phyloP scores from a whole-genome alignment of 2,113 vertebrate genomes.

The Anas platyrhynchos region DNA sequence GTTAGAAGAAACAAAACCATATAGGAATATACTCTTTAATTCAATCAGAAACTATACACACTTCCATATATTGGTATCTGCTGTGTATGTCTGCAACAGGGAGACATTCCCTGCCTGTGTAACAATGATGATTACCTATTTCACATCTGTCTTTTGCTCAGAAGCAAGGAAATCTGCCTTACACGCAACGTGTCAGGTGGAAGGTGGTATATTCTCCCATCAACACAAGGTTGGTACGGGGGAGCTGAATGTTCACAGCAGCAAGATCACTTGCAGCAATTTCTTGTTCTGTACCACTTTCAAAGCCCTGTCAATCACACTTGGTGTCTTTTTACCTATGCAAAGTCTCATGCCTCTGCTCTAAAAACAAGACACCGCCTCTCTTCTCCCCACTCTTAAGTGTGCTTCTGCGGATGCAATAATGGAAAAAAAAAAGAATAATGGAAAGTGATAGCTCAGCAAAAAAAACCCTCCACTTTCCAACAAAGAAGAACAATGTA shows the following conservation, averaged over 20 bases:
- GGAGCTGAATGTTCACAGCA: background rate
- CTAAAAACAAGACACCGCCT: background rate
- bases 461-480: background rate
- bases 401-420: background rate
- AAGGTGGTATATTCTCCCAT: background rate
- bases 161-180: background rate
- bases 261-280: background rate
- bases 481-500: constrained; percentile 22
- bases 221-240: rapidly evolving
- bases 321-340: background rate
- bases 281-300: background rate
- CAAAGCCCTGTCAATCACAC: background rate
- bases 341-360: background rate
- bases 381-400: background rate
- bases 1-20: background rate
- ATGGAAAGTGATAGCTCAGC: constrained; percentile 13
- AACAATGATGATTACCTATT: background rate
- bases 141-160: background rate
- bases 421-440: background rate
- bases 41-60: background rate
- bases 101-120: background rate
- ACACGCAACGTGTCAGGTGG: background rate
- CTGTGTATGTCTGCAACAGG: background rate
- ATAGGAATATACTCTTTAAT: background rate
- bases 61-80: rapidly evolving